Percentiles rank a stretch among this genome's conserved stretches.
Evolutionary conservation across 2,888 invertebrate species (phyloP).

Genomic region (Ormyrus labotus): DNA sequence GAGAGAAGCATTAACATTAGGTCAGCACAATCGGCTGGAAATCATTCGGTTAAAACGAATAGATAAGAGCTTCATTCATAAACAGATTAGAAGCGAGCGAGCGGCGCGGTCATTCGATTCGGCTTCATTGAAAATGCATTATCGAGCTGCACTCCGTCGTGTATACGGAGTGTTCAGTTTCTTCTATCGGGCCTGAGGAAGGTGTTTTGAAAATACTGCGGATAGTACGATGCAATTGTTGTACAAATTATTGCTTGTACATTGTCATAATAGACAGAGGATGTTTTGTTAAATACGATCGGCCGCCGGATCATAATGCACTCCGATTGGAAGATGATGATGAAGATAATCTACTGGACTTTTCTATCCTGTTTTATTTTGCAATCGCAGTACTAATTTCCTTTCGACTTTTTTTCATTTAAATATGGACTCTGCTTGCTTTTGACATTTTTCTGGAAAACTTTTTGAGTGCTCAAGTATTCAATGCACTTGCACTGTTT

Average conservation of each 20-base stretch:
- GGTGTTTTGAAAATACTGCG: constrained; percentile 62
- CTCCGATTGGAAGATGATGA: constrained; percentile 41
- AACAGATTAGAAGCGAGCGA: not conserved
- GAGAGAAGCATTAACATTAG: too few species aligned
- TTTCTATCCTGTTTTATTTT: constrained; percentile 31
- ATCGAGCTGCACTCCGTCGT: constrained; percentile 33
- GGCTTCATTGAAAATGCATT: constrained; percentile 45
- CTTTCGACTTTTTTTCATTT: too few species aligned
- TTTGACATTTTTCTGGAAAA: too few species aligned
- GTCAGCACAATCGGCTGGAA: too few species aligned
- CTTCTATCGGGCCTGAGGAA: constrained; percentile 50
- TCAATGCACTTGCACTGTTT: too few species aligned
- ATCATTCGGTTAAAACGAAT: not conserved
- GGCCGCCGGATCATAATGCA: constrained; percentile 39
- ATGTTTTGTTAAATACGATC: constrained; percentile 60
- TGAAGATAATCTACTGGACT: constrained; percentile 13
- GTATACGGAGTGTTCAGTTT: constrained; percentile 49
- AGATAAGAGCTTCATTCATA: not conserved
- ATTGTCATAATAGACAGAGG: constrained; percentile 64
- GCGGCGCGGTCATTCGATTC: not conserved
- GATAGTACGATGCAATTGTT: constrained; percentile 56
- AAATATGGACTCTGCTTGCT: too few species aligned
- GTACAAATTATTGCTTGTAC: constrained; percentile 57
- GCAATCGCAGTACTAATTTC: not conserved
- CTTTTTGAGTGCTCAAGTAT: too few species aligned